A percentile compares a stretch with the other conserved stretches of the same genome.
phyloP scores from a whole-genome alignment of 2,888 invertebrate species.

The Drosophila sordidapex region DNA sequence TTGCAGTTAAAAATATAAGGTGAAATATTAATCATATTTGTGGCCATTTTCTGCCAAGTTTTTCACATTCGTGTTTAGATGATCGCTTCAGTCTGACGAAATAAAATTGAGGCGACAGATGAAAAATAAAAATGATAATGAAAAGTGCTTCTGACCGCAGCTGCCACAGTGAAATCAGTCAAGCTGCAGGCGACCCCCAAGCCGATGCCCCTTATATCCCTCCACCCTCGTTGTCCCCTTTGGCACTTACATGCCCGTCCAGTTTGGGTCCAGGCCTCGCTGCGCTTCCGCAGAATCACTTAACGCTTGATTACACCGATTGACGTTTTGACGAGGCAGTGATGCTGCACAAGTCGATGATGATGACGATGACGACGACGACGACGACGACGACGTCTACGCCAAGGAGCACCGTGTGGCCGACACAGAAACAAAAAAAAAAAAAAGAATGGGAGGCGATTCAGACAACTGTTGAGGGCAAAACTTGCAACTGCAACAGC shows the following conservation, averaged over 20 bases:
- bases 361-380: constrained; percentile 51
- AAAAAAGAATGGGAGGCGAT: constrained; percentile 1
- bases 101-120: constrained; percentile 34
- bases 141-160: constrained; percentile 29
- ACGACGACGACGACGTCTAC: constrained; percentile 19
- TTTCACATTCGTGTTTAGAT: constrained; percentile 3
- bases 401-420: constrained; percentile 19
- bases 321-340: constrained; percentile 79
- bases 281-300: constrained; percentile 82
- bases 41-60: background rate
- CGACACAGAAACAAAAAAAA: constrained; percentile 20
- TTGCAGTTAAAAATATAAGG: background rate
- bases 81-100: constrained; percentile 14
- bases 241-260: constrained; percentile 2
- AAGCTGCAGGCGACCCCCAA: constrained; percentile 30
- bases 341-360: constrained; percentile 76
- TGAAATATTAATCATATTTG: background rate
- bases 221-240: background rate
- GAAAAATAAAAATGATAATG: constrained; percentile 9
- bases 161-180: constrained; percentile 50
- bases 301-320: constrained; percentile 83
- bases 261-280: constrained; percentile 40
- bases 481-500: constrained; percentile 14
- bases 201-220: background rate
- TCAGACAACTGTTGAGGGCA: constrained; percentile 57